Percentiles rank a stretch among this genome's conserved stretches.
These are phyloP conservation scores for Smutsia gigantea DNA, from an alignment of 2,797 vertebrate species.

Conservation along the genomic window DNA sequence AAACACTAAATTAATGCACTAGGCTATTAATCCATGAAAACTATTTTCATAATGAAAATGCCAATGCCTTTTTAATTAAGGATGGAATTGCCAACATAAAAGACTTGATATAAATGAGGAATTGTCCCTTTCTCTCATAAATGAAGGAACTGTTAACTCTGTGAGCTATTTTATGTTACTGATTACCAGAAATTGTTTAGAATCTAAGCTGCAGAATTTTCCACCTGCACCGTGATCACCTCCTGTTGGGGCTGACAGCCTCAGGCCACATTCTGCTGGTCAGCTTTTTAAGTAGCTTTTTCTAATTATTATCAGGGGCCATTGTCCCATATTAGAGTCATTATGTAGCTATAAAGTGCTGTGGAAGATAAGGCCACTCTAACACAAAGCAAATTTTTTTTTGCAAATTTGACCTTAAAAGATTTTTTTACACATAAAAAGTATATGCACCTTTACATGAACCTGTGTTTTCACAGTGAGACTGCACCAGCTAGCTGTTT, in stretches of 20 bases:
- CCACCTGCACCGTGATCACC: background rate
- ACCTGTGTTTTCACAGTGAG: background rate
- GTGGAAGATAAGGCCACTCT: background rate
- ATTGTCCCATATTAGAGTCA: background rate
- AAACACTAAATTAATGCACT: background rate
- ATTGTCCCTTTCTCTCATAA: background rate
- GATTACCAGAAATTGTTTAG: background rate
- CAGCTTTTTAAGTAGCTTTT: background rate
- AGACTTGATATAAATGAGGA: constrained; percentile 15
- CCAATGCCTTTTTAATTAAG: constrained; percentile 61
- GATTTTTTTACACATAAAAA: background rate
- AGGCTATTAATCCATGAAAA: constrained; percentile 20
- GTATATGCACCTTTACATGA: background rate
- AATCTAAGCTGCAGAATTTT: constrained; percentile 18
- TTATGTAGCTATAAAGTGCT: background rate
- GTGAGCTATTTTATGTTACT: background rate
- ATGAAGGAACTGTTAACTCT: background rate
- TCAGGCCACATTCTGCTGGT: background rate
- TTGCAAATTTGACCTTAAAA: background rate
- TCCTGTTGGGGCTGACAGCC: background rate
- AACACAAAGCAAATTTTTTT: background rate
- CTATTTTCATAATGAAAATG: constrained; percentile 54
- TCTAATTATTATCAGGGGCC: background rate
- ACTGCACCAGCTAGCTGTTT: background rate
- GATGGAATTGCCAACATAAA: background rate